Evolutionary conservation across 2,113 vertebrate genomes (phyloP).

Genomic region (Nycticryphes semicollaris): DNA sequence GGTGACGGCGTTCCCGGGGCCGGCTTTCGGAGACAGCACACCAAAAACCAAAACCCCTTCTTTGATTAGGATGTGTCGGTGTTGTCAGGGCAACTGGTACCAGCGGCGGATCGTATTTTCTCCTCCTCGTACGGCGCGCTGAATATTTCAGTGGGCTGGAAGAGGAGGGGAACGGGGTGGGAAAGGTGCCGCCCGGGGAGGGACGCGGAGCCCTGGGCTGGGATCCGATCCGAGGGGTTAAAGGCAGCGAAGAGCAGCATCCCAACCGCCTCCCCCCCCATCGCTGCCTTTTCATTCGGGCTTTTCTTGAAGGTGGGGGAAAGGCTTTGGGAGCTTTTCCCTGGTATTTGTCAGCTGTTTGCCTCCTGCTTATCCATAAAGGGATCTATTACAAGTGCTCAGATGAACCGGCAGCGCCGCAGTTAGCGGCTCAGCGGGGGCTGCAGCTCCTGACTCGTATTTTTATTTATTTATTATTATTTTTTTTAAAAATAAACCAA

Average conservation of each 20-base stretch:
- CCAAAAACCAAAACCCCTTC: constrained; percentile 5
- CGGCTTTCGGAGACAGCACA: constrained; percentile 32
- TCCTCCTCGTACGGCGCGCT: constrained; percentile 67
- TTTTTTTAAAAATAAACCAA: constrained; percentile 17
- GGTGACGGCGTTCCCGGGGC: constrained; percentile 52
- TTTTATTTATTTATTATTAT: constrained; percentile 43
- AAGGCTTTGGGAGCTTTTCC: constrained; percentile 18
- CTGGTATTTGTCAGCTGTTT: constrained; percentile 78
- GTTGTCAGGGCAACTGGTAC: constrained; percentile 87
- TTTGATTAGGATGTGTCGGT: constrained; percentile 73
- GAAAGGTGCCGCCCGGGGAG: constrained; percentile 45
- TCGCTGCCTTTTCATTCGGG: constrained; percentile 69
- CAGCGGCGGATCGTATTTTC: constrained; percentile 77
- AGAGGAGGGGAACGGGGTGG: neutral
- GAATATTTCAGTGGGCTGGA: constrained; percentile 78
- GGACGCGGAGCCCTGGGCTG: constrained; percentile 35
- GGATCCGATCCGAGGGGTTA: constrained; percentile 54
- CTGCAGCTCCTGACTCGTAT: constrained; percentile 35
- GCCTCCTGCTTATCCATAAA: constrained; percentile 55
- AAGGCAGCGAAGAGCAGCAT: constrained; percentile 34
- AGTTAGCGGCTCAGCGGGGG: constrained; percentile 70
- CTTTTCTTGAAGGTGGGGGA: constrained; percentile 64
- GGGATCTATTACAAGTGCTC: constrained; percentile 73
- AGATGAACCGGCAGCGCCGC: constrained; percentile 73
- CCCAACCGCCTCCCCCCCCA: no score